Percentiles rank a stretch among this genome's conserved stretches.
Evolutionary conservation across 2,888 invertebrate species (phyloP).

Genomic region (Agonopterix heracliana): DNA sequence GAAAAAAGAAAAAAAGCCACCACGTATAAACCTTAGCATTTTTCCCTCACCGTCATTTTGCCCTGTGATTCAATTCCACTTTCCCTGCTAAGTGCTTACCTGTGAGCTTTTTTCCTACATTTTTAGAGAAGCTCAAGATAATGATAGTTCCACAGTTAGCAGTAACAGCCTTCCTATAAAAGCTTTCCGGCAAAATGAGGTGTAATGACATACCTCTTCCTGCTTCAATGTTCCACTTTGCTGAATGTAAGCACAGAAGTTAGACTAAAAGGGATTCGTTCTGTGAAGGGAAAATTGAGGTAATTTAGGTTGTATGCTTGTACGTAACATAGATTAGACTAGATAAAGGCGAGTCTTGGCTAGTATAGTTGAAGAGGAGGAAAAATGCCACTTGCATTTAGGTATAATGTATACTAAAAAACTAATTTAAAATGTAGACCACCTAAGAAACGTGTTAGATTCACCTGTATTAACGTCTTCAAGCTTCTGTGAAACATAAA

Average conservation of each 20-base stretch:
- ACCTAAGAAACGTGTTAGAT: too few relatives aligned
- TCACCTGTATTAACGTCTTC: too few relatives aligned
- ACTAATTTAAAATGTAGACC: too few relatives aligned
- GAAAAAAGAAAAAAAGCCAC: too few relatives aligned
- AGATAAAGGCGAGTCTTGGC: neutral
- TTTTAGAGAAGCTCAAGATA: conserved; percentile 43
- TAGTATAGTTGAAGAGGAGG: neutral
- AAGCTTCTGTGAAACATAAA: too few relatives aligned
- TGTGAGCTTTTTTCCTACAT: conserved; percentile 14
- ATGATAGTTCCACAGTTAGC: conserved; percentile 45
- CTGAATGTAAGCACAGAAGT: conserved; percentile 29
- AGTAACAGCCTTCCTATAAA: conserved; percentile 41
- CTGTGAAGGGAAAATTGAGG: conserved; percentile 12
- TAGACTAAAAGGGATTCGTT: conserved; percentile 22
- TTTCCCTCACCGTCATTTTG: too few relatives aligned
- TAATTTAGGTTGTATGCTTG: neutral
- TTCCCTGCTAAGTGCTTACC: too few relatives aligned
- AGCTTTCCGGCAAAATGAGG: conserved; percentile 52
- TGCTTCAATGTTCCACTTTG: conserved; percentile 46
- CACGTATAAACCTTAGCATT: too few relatives aligned
- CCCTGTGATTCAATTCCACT: too few relatives aligned
- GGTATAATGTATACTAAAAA: too few relatives aligned
- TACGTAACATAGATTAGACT: neutral
- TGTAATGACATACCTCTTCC: conserved; percentile 61
- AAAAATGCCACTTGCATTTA: too few relatives aligned